Percentiles rank a stretch among this genome's conserved stretches.
Evolutionary conservation across 2,113 vertebrate species (phyloP).

Genomic region (Paratilapia polleni): DNA sequence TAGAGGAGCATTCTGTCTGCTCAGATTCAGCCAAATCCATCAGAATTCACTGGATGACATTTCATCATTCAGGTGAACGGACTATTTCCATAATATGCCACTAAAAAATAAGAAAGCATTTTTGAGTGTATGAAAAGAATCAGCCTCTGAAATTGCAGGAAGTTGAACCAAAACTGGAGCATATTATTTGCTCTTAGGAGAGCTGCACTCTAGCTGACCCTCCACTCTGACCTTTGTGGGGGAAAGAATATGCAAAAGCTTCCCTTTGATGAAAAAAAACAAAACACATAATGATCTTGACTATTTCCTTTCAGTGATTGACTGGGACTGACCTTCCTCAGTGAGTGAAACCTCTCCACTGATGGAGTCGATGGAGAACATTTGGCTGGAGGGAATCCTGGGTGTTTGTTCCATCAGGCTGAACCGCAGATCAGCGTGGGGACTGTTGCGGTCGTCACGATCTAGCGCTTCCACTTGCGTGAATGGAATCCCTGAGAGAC

Average conservation of each 20-base stretch:
- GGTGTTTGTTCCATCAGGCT: constrained; percentile 81
- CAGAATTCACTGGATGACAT: not conserved
- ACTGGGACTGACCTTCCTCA: constrained; percentile 77
- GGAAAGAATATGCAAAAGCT: not conserved
- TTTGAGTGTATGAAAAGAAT: not conserved
- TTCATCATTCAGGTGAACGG: not conserved
- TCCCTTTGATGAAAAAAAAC: not conserved
- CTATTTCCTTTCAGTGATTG: not conserved
- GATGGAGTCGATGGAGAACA: constrained; percentile 81
- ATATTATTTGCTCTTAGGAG: too few relatives aligned
- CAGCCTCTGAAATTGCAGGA: not conserved
- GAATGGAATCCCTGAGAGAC: constrained; percentile 76
- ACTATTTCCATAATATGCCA: not conserved
- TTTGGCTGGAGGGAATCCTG: constrained; percentile 77
- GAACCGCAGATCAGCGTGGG: constrained; percentile 83
- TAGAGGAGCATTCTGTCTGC: not conserved
- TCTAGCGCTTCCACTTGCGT: constrained; percentile 82
- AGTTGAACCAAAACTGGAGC: not conserved
- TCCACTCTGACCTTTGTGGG: not conserved
- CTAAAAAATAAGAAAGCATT: not conserved
- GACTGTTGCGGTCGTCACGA: constrained; percentile 76
- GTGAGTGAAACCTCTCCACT: constrained; percentile 82
- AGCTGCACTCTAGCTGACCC: not conserved
- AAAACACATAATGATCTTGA: not conserved
- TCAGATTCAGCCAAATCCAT: not conserved